Percentiles rank a stretch among this genome's conserved stretches.
These are phyloP conservation scores for Porites cylindrica DNA, from an alignment of 92 coral and sea anemone species.

Conservation along the genomic window DNA sequence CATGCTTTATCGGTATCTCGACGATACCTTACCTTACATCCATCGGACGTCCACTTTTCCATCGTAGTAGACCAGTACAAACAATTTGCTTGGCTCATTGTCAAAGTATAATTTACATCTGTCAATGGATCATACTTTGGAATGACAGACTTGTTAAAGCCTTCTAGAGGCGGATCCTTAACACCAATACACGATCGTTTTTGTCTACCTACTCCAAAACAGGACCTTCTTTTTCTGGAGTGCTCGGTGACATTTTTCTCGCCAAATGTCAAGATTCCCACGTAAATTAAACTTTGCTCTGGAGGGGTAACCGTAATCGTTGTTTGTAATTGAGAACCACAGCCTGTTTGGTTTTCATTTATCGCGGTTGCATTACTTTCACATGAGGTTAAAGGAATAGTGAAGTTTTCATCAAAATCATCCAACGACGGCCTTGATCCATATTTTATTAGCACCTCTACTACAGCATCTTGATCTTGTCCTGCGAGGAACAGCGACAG, in stretches of 20 bases:
- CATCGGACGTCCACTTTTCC: constrained; percentile 55
- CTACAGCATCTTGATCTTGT: neutral
- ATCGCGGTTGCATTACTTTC: neutral
- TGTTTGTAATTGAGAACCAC: neutral
- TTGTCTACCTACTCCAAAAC: constrained; percentile 61
- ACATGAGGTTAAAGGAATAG: neutral
- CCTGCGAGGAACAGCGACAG: neutral
- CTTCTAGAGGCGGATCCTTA: constrained; percentile 54
- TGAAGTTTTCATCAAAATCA: constrained; percentile 17
- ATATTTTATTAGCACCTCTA: neutral
- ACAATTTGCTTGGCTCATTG: constrained; percentile 55
- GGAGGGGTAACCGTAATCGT: constrained; percentile 8
- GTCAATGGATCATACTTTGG: constrained; percentile 53
- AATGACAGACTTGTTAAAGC: neutral
- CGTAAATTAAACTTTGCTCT: neutral
- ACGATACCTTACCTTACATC: constrained; percentile 42
- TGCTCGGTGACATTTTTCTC: neutral
- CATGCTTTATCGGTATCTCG: no score
- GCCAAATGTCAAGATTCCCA: neutral
- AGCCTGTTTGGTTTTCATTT: neutral
- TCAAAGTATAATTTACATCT: constrained; percentile 60
- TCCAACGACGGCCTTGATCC: constrained; percentile 16
- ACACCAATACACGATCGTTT: constrained; percentile 62
- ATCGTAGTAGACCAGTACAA: constrained; percentile 58
- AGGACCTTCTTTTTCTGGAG: constrained; percentile 46